These are phyloP conservation scores for Scylla paramamosain DNA, from an alignment of 1,140 invertebrate species.

Conservation along the genomic window DNA sequence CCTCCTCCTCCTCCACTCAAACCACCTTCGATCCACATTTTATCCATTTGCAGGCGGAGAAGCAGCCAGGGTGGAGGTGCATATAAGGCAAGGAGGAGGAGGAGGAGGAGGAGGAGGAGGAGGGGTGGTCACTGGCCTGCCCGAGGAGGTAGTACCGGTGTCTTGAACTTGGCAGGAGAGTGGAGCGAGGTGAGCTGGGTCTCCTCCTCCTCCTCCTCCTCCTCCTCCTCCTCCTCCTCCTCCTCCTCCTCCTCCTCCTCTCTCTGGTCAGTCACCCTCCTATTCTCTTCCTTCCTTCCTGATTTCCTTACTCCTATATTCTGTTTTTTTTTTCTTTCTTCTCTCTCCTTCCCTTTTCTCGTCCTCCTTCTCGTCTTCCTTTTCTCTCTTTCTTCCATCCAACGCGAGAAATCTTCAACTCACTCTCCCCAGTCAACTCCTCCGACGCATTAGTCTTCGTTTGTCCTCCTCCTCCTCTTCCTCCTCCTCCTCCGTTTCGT, in stretches of 20 bases:
- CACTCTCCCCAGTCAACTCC: no score
- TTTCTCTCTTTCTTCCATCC: background rate
- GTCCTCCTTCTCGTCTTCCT: background rate
- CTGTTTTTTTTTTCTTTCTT: background rate
- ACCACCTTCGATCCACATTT: background rate
- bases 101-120: slow-evolving; percentile 8
- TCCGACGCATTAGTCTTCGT: no score
- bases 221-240: no score
- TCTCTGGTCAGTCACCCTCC: background rate
- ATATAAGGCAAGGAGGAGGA: background rate
- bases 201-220: background rate
- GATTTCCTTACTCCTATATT: background rate
- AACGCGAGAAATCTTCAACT: no score
- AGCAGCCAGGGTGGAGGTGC: background rate
- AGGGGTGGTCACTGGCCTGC: slow-evolving; percentile 16
- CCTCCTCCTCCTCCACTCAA: slow-evolving; percentile 8
- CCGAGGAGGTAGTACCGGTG: background rate
- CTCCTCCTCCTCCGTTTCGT: no score
- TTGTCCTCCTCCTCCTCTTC: no score
- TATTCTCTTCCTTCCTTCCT: background rate
- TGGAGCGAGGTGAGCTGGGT: background rate
- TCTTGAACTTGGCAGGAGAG: background rate
- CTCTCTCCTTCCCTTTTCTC: background rate
- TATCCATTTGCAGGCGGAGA: background rate
- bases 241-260: background rate